Conservation (phyloP, 2,888 invertebrate species). For the Meteorus colon region DNA sequence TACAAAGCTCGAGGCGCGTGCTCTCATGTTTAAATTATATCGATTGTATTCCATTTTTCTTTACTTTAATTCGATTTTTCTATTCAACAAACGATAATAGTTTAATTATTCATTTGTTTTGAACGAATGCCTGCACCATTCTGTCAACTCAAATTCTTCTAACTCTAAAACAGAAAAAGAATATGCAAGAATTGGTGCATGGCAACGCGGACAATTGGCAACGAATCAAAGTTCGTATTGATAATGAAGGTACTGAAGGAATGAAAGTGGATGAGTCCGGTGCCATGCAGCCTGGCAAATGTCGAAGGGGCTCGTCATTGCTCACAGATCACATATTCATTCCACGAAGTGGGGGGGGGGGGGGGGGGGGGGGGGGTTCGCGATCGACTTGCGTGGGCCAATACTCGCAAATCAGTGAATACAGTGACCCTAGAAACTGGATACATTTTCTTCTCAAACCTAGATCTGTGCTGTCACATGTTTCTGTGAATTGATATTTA, state of each 20-base stretch:
- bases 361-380: too few relatives aligned
- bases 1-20: neutral
- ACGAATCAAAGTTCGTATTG: constrained; percentile 22
- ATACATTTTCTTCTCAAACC: neutral
- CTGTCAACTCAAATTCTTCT: too few relatives aligned
- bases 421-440: constrained; percentile 52
- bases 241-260: constrained; percentile 29
- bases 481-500: neutral
- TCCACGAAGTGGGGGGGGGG: constrained; percentile 67
- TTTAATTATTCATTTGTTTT: too few relatives aligned
- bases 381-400: constrained; percentile 63
- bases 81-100: neutral
- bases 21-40: constrained; percentile 21
- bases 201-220: neutral
- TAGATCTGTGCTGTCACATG: constrained; percentile 5
- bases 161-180: neutral
- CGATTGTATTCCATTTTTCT: neutral
- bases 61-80: neutral
- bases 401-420: constrained; percentile 71
- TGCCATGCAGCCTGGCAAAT: constrained; percentile 70
- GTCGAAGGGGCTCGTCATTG: constrained; percentile 69
- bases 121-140: too few relatives aligned
- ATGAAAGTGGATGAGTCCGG: constrained; percentile 57
- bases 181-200: neutral
- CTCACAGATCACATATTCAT: constrained; percentile 41